phyloP scores from a whole-genome alignment of 2,113 vertebrate species.

The Notothenia rossii region DNA sequence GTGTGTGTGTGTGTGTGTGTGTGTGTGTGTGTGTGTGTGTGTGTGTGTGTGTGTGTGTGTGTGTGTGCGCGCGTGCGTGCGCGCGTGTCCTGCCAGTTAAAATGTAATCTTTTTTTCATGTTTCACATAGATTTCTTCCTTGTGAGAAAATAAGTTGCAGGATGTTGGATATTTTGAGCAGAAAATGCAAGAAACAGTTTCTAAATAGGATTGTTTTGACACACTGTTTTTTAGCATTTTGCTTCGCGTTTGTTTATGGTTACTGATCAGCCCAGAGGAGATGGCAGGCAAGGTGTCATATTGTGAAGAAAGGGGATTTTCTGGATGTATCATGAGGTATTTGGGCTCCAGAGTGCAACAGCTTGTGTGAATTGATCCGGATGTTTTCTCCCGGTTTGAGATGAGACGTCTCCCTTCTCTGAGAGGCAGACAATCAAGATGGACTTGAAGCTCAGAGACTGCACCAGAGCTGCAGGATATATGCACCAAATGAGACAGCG shows the following conservation, averaged over 20 bases:
- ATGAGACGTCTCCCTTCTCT: constrained; percentile 7
- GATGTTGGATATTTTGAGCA: constrained; percentile 39
- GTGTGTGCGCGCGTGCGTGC: constrained; percentile 1
- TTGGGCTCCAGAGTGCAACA: constrained; percentile 45
- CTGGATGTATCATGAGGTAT: constrained; percentile 46
- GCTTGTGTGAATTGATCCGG: constrained; percentile 42
- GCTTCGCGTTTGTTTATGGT: constrained; percentile 17
- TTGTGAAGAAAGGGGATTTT: constrained; percentile 54
- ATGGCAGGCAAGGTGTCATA: constrained; percentile 45
- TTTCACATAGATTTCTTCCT: constrained; percentile 34
- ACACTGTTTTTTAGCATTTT: constrained; percentile 4
- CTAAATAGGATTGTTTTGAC: constrained; percentile 6
- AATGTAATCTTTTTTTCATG: constrained; percentile 38
- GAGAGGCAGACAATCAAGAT: constrained; percentile 40
- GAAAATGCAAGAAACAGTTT: constrained; percentile 23
- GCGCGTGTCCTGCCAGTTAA: constrained; percentile 31
- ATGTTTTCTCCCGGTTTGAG: constrained; percentile 35
- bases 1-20: constrained; percentile 2
- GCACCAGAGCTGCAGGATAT: constrained; percentile 31
- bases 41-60: background rate
- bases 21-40: background rate
- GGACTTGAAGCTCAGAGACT: constrained; percentile 35
- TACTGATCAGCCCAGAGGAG: constrained; percentile 25
- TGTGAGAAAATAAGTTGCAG: constrained; percentile 13
- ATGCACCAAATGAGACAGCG: background rate